phyloP scores from a whole-genome alignment of 2,113 vertebrate genomes.

The Percopsis transmontana region DNA sequence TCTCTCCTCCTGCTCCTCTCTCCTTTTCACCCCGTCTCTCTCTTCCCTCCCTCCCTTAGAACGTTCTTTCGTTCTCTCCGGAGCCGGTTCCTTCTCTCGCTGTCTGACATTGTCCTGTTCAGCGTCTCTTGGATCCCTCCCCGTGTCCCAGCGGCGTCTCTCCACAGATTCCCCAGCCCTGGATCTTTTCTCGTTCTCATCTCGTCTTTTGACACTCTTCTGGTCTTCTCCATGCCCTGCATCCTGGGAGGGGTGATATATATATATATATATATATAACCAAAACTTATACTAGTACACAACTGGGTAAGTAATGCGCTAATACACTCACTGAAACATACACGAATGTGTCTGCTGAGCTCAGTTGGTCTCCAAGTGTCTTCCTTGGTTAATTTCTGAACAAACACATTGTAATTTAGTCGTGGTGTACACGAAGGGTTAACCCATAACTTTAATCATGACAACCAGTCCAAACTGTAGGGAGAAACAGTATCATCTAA shows the following conservation, averaged over 20 bases:
- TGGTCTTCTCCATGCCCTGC: slow-evolving; percentile 43
- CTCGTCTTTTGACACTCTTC: slow-evolving; percentile 38
- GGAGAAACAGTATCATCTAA: neutral
- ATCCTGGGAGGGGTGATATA: slow-evolving; percentile 33
- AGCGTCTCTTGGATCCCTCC: slow-evolving; percentile 55
- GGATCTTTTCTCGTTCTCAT: slow-evolving; percentile 52
- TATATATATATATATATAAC: neutral
- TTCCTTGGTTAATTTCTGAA: slow-evolving; percentile 87
- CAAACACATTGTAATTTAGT: slow-evolving; percentile 10
- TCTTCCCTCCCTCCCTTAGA: slow-evolving; percentile 18
- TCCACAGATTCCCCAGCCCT: slow-evolving; percentile 65
- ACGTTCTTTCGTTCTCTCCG: slow-evolving; percentile 40
- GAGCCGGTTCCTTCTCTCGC: slow-evolving; percentile 36
- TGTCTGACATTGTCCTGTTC: slow-evolving; percentile 58
- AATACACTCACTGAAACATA: slow-evolving; percentile 54
- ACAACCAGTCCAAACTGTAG: neutral
- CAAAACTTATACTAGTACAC: neutral
- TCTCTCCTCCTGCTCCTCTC: slow-evolving; percentile 26
- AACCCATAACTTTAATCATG: neutral
- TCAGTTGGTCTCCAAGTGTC: slow-evolving; percentile 95
- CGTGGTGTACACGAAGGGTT: neutral
- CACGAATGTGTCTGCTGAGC: slow-evolving; percentile 84
- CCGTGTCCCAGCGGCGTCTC: slow-evolving; percentile 60
- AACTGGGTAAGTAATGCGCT: neutral
- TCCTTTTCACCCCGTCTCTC: slow-evolving; percentile 25